Evolutionary conservation across 2,888 invertebrate species (phyloP).

Genomic region (Siphlonurus alternatus): DNA sequence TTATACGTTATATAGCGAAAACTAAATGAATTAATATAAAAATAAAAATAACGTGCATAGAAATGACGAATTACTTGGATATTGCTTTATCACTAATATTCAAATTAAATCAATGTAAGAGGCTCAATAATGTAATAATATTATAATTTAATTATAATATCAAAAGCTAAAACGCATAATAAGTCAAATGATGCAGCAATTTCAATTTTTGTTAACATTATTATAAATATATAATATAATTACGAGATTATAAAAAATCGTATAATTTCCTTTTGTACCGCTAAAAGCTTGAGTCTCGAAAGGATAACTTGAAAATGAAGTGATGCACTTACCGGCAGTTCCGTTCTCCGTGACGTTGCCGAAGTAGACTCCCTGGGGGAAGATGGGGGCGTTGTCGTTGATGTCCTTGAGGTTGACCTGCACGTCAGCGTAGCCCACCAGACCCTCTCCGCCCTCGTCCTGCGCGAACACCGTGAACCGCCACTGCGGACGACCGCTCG

Average conservation of each 20-base stretch:
- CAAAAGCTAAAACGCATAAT: not conserved
- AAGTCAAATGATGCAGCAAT: too few species aligned
- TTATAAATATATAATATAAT: too few species aligned
- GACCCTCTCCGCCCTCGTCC: constrained; percentile 87
- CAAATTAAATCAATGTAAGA: not conserved
- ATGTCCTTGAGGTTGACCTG: constrained; percentile 95
- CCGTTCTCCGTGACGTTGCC: constrained; percentile 95
- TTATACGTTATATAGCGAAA: not conserved
- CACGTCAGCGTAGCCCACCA: constrained; percentile 93
- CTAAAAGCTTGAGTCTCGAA: too few species aligned
- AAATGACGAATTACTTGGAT: too few species aligned
- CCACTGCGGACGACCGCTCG: constrained; percentile 91
- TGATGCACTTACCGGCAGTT: constrained; percentile 51
- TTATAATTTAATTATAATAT: not conserved
- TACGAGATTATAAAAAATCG: too few species aligned
- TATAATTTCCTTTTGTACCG: too few species aligned
- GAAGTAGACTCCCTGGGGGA: constrained; percentile 85
- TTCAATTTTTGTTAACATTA: too few species aligned
- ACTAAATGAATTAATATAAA: not conserved
- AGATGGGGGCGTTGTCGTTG: constrained; percentile 95
- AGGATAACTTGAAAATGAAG: too few species aligned
- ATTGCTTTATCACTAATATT: not conserved
- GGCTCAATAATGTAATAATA: too few species aligned
- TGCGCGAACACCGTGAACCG: constrained; percentile 91
- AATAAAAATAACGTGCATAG: not conserved